Conservation (phyloP, 2,888 invertebrate genomes). For the Apodemia zela region DNA sequence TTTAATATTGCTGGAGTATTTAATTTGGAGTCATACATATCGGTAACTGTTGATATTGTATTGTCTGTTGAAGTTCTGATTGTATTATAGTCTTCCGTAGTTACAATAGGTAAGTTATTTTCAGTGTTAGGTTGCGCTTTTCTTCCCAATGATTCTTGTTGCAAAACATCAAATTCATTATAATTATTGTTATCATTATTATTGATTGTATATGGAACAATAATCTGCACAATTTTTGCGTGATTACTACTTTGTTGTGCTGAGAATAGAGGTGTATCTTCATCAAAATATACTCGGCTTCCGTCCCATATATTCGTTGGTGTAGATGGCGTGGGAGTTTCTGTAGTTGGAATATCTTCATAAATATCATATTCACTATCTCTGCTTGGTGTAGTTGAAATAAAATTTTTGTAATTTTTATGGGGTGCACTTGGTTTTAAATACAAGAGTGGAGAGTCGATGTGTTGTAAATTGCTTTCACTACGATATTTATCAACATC, state of each 20-base stretch:
- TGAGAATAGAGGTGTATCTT: slow-evolving; percentile 42
- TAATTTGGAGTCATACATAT: slow-evolving; percentile 74
- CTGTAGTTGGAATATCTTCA: slow-evolving; percentile 58
- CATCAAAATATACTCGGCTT: slow-evolving; percentile 48
- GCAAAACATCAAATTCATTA: slow-evolving; percentile 38
- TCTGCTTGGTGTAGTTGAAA: slow-evolving; percentile 49
- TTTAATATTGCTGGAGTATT: slow-evolving; percentile 58
- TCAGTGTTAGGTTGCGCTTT: slow-evolving; percentile 68
- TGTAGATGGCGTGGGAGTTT: slow-evolving; percentile 40
- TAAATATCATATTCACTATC: slow-evolving; percentile 67
- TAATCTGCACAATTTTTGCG: slow-evolving; percentile 87
- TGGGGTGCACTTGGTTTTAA: slow-evolving; percentile 74
- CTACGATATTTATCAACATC: slow-evolving; percentile 69
- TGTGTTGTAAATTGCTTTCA: slow-evolving; percentile 68
- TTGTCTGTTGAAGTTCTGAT: slow-evolving; percentile 52
- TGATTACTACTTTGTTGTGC: slow-evolving; percentile 58
- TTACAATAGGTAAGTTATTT: slow-evolving; percentile 38
- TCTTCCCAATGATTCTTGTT: slow-evolving; percentile 65
- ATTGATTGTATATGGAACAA: slow-evolving; percentile 87
- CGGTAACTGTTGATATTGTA: slow-evolving; percentile 45
- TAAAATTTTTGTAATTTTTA: slow-evolving; percentile 72
- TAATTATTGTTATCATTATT: slow-evolving; percentile 45
- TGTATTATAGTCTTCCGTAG: slow-evolving; percentile 47
- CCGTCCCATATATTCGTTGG: slow-evolving; percentile 49
- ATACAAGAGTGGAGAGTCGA: slow-evolving; percentile 81